Evolutionary conservation across 2,888 invertebrate genomes (phyloP).

Genomic region (Macaria notata): DNA sequence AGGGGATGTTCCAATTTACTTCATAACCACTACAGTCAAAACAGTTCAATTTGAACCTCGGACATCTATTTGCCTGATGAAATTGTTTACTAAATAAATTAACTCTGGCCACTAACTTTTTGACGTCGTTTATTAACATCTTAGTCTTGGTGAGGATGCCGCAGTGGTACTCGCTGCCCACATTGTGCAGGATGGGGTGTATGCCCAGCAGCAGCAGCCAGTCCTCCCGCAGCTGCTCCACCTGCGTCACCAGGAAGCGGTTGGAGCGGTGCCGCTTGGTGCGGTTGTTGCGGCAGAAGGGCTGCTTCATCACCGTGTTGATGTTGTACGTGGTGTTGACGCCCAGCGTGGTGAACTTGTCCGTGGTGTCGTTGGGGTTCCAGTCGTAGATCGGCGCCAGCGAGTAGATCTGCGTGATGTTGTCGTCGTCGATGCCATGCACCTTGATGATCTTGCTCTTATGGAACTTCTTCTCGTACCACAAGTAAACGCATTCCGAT

Average conservation of each 20-base stretch:
- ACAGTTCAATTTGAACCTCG: too few species aligned
- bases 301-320: neutral
- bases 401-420: neutral
- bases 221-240: neutral
- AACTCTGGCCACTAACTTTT: too few species aligned
- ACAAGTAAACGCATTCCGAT: neutral
- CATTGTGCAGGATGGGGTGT: neutral
- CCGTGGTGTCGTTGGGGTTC: neutral
- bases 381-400: neutral
- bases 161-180: neutral
- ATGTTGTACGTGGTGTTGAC: neutral
- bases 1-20: too few species aligned
- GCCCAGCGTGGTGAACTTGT: neutral
- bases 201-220: neutral
- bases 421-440: neutral
- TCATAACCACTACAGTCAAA: too few species aligned
- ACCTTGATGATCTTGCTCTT: neutral
- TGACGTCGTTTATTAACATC: too few species aligned
- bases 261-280: neutral
- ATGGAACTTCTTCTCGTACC: neutral
- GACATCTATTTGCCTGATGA: too few species aligned
- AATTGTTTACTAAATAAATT: too few species aligned
- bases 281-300: neutral
- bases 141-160: neutral
- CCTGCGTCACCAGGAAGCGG: neutral